phyloP scores from a whole-genome alignment of 2,888 invertebrate species.

The Lycia hirtaria region DNA sequence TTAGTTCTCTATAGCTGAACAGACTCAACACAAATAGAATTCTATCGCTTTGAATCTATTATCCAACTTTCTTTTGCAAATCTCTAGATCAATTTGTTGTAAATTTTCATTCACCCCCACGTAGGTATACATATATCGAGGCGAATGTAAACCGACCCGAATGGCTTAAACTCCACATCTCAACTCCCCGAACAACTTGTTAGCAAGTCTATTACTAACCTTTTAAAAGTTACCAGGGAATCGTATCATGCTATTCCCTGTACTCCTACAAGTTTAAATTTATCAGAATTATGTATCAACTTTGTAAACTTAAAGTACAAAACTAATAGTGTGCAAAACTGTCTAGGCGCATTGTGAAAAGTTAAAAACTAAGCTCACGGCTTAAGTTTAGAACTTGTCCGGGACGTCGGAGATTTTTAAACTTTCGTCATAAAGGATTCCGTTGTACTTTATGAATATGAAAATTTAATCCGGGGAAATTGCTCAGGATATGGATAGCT shows the following conservation, averaged over 20 bases:
- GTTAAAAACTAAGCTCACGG: conserved; percentile 54
- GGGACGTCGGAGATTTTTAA: conserved; percentile 67
- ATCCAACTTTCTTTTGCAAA: background rate
- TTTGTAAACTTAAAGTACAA: conserved; percentile 52
- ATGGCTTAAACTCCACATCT: conserved; percentile 23
- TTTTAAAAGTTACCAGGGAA: conserved; percentile 32
- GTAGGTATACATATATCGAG: no score
- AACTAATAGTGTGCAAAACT: conserved; percentile 62
- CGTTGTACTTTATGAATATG: conserved; percentile 73
- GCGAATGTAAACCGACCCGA: conserved; percentile 22
- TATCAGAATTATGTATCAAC: conserved; percentile 41
- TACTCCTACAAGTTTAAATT: conserved; percentile 29
- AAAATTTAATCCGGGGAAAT: conserved; percentile 60
- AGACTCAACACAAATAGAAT: background rate
- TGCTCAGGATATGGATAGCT: conserved; percentile 44
- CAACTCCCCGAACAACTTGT: conserved; percentile 27
- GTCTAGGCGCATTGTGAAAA: conserved; percentile 56
- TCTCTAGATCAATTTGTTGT: conserved; percentile 20
- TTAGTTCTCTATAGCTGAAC: no score
- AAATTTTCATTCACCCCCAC: conserved; percentile 12
- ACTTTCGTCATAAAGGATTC: conserved; percentile 77
- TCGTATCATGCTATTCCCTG: conserved; percentile 33
- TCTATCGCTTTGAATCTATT: background rate
- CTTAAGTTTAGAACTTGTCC: conserved; percentile 44
- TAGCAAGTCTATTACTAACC: conserved; percentile 31